Conservation (phyloP, 1,140 invertebrate genomes). For the Drosophila tristis region DNA sequence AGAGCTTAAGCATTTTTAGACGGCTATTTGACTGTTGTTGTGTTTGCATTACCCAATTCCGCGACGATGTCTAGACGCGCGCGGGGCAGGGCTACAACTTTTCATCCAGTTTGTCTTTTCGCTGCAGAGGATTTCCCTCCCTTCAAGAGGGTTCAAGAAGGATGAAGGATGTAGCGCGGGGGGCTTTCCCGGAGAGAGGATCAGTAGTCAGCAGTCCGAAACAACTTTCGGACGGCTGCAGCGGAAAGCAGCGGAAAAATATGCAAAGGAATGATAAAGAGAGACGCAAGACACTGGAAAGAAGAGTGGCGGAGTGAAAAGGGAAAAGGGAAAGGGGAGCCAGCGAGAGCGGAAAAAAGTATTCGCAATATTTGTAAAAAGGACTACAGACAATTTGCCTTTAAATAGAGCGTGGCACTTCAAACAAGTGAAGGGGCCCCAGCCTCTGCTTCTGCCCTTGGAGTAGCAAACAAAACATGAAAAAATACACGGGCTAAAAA, state of each 20-base stretch:
- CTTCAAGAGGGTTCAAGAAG: conserved; percentile 5
- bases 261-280: conserved; percentile 55
- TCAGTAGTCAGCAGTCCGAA: conserved; percentile 39
- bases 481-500: conserved; percentile 41
- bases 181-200: conserved; percentile 2
- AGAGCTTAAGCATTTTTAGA: conserved; percentile 58
- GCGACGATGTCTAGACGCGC: conserved; percentile 65
- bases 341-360: conserved; percentile 47
- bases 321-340: too few relatives aligned
- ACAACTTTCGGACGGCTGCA: conserved; percentile 55
- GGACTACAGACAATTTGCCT: conserved; percentile 82
- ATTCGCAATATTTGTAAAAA: conserved; percentile 79
- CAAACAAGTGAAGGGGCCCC: conserved; percentile 67
- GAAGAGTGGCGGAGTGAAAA: background rate
- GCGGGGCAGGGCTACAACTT: conserved; percentile 20
- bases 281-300: too few relatives aligned
- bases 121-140: conserved; percentile 28
- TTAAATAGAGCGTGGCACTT: conserved; percentile 83
- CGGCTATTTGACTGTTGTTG: conserved; percentile 52
- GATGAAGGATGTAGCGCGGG: background rate
- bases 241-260: conserved; percentile 65
- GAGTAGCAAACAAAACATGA: conserved; percentile 68
- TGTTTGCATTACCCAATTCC: conserved; percentile 55
- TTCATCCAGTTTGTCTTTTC: conserved; percentile 68
- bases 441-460: background rate